These are phyloP conservation scores for Lophius americanus DNA, from an alignment of 2,797 vertebrate genomes.

Conservation along the genomic window DNA sequence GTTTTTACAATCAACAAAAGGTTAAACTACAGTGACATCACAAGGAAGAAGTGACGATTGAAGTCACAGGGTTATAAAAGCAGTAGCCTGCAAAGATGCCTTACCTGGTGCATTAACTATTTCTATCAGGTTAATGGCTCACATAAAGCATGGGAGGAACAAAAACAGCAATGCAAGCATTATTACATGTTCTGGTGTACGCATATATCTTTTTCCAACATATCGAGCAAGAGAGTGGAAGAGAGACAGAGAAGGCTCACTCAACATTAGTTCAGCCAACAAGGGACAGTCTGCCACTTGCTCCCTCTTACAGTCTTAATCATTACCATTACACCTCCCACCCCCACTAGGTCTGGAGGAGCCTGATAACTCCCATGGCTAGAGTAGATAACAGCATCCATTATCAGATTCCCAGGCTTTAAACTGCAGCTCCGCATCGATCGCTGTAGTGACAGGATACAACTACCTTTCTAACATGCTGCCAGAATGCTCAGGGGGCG, in stretches of 20 bases:
- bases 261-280: conserved; percentile 12
- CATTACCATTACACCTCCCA: background rate
- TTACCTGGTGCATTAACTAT: conserved; percentile 20
- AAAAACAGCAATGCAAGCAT: background rate
- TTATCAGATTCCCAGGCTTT: conserved; percentile 73
- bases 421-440: conserved; percentile 63
- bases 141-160: conserved; percentile 7
- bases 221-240: background rate
- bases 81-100: background rate
- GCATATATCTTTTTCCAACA: conserved; percentile 4
- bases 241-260: conserved; percentile 25
- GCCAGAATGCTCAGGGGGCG: conserved; percentile 35
- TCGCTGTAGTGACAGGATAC: conserved; percentile 43
- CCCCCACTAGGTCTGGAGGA: conserved; percentile 48
- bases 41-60: background rate
- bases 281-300: background rate
- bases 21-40: background rate
- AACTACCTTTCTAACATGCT: conserved; percentile 28
- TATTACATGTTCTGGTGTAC: conserved; percentile 1
- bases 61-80: background rate
- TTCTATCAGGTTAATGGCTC: conserved; percentile 25
- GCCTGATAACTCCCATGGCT: conserved; percentile 69
- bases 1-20: background rate
- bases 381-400: conserved; percentile 67
- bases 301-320: conserved; percentile 1